Evolutionary conservation across 2,888 invertebrate species (phyloP), one percentile per base, ranked within the genome.

Genomic region (Lycocerus yunnanus): DNA sequence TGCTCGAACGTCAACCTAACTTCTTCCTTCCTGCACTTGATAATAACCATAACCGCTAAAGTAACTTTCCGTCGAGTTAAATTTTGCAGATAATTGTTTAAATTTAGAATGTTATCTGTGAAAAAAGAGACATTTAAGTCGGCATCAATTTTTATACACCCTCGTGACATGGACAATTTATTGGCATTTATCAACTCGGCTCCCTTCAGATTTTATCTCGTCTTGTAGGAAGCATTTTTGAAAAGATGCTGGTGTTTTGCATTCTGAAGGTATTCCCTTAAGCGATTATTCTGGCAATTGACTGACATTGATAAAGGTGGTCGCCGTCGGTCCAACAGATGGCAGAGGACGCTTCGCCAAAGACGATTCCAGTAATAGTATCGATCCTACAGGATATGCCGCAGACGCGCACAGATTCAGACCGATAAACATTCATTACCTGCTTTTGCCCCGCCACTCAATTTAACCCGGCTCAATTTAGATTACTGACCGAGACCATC

Each of bases 351-450:
- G 78, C 74, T 60, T 73, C 69, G 76, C 63, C 69, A 76, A 78
- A 80, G 79, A 79, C 80, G 75, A 77, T 81, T 77, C 78, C 75
- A 73, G 78, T 79, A 79, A 79, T 79, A 76, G 80, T 81, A 82
- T 82, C 80, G 81, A 82, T 81, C 79, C 76, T 77, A 74, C 69
- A 73, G 76, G 76, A 75, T 74, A 77, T 75, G 77, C 79, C 70
- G 74, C 78, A 81, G 82, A 82, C 79, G 83, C 83, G 84, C 84
- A 81, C 84, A 84, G 85, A 85, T 86, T 86, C 85, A 82, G 83
- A 80, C 82, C 85, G 84, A 85, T 85, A 85, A 86, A 86, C 85
- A 86, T 86, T 86, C 86, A 85, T 86, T 86, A 85, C 85, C 84
- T 84, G 83, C 81, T 82, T 79, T 63, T 79, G 75, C 83, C 83